Evolutionary conservation across 2,888 invertebrate genomes (phyloP).

Genomic region (Eilema caniola): DNA sequence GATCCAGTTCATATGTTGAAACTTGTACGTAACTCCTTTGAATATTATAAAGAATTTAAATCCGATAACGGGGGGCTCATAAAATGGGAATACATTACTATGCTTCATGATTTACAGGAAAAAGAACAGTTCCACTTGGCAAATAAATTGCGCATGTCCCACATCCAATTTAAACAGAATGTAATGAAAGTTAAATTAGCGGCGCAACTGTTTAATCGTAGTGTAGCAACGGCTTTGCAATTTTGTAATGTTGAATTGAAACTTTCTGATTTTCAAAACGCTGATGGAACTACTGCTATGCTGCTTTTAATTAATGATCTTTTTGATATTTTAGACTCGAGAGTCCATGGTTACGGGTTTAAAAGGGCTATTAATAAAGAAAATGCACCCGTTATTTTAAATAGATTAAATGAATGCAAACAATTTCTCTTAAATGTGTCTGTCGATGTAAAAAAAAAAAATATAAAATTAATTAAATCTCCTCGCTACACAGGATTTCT

Average conservation of each 20-base stretch:
- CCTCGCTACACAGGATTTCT: neutral
- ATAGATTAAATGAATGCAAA: neutral
- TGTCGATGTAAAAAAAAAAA: neutral
- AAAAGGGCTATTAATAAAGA: conserved; percentile 2
- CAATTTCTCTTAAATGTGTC: neutral
- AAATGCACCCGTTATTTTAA: neutral
- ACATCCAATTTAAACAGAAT: neutral
- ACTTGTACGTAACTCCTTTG: conserved; percentile 6
- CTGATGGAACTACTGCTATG: neutral
- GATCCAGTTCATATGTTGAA: conserved; percentile 9
- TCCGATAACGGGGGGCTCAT: neutral
- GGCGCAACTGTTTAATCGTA: conserved; percentile 6
- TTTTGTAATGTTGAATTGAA: neutral
- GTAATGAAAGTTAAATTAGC: neutral
- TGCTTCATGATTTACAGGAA: neutral
- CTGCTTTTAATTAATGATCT: neutral
- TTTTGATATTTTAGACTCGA: conserved; percentile 6
- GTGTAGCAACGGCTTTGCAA: neutral
- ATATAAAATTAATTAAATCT: neutral
- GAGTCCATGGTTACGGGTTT: neutral
- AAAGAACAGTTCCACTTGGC: conserved; percentile 2
- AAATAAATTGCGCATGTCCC: neutral
- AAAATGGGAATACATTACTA: neutral
- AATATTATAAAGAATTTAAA: neutral
- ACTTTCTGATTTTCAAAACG: neutral